Conservation (phyloP, 2,888 invertebrate species). For the Archips xylosteana region DNA sequence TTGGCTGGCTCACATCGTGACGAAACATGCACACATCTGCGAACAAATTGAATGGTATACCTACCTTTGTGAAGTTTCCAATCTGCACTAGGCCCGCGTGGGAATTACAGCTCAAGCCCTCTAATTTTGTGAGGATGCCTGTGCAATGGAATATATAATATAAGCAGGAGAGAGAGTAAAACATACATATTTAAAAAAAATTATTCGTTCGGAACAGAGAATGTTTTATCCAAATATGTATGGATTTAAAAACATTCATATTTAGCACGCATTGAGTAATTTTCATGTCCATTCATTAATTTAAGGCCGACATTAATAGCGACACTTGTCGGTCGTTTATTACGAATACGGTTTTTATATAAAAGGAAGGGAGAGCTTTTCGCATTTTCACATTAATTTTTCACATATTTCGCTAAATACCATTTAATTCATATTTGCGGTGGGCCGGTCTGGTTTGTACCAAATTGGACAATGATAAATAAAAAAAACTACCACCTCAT, state of each 20-base stretch:
- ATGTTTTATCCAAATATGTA: neutral
- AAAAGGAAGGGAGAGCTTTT: neutral
- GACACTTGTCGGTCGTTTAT: conserved; percentile 28
- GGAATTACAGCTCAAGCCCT: too few relatives aligned
- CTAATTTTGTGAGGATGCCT: too few relatives aligned
- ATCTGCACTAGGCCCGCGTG: too few relatives aligned
- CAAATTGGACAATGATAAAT: too few relatives aligned
- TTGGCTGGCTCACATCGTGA: too few relatives aligned
- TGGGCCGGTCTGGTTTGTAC: neutral
- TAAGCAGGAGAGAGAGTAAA: too few relatives aligned
- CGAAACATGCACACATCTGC: too few relatives aligned
- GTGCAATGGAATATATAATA: too few relatives aligned
- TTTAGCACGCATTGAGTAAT: conserved; percentile 2
- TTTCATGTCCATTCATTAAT: conserved; percentile 13
- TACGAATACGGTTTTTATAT: conserved; percentile 13
- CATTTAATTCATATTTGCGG: neutral
- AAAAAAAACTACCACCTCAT: too few relatives aligned
- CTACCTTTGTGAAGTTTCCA: neutral
- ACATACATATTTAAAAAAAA: neutral
- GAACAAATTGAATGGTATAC: too few relatives aligned
- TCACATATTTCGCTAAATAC: neutral
- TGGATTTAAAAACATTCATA: neutral
- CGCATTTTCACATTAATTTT: neutral
- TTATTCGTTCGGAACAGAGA: neutral
- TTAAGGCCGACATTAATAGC: conserved; percentile 17